A percentile compares a stretch with the other conserved stretches of the same genome.
These are phyloP conservation scores for Harpagifer antarcticus DNA, from an alignment of 2,797 vertebrate genomes.

Conservation along the genomic window DNA sequence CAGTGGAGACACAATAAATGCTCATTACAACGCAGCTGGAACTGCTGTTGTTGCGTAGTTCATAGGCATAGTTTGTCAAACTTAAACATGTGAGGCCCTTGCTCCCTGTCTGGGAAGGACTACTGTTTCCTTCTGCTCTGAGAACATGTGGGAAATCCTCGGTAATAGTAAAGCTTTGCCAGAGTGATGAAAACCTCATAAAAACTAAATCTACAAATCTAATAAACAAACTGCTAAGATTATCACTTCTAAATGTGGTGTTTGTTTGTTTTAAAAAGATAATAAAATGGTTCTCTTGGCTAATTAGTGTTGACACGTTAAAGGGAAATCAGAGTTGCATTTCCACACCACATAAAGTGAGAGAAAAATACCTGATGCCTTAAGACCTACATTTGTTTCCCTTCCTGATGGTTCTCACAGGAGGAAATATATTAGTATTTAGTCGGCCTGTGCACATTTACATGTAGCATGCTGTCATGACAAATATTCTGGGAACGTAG, in stretches of 20 bases:
- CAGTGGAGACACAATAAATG: conserved; percentile 80
- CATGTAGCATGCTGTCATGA: conserved; percentile 88
- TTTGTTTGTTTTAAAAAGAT: background rate
- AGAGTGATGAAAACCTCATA: conserved; percentile 7
- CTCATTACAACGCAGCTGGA: conserved; percentile 85
- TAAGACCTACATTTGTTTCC: conserved; percentile 85
- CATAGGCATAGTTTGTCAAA: conserved; percentile 76
- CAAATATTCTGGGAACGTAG: conserved; percentile 91
- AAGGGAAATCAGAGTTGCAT: background rate
- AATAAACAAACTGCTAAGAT: conserved; percentile 3
- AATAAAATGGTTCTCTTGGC: conserved; percentile 1
- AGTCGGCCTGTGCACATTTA: conserved; percentile 84
- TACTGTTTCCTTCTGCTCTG: conserved; percentile 68
- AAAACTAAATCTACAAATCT: conserved; percentile 15
- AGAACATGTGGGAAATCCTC: conserved; percentile 42
- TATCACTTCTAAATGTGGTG: background rate
- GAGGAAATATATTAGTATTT: conserved; percentile 83
- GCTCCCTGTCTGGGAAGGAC: conserved; percentile 51
- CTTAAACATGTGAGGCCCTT: conserved; percentile 73
- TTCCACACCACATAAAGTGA: background rate
- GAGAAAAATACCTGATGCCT: conserved; percentile 16
- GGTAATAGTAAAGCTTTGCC: conserved; percentile 27
- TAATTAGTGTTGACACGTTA: background rate
- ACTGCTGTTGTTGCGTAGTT: conserved; percentile 71
- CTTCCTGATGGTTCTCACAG: conserved; percentile 75